phyloP scores from a whole-genome alignment of 1,140 invertebrate genomes.

The Drosophila baimaii region DNA sequence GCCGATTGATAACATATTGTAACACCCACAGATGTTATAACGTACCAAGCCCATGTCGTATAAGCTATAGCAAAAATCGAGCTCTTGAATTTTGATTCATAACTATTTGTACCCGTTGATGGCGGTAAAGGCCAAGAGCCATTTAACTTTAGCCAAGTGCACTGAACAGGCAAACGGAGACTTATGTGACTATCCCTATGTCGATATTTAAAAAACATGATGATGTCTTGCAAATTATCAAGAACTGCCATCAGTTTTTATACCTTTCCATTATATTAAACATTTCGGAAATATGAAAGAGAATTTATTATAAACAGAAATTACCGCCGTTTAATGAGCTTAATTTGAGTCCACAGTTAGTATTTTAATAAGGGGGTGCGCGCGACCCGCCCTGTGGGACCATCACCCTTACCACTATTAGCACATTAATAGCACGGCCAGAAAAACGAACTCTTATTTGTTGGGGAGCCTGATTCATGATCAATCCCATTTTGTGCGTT shows the following conservation, averaged over 20 bases:
- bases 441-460: neutral
- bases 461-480: neutral
- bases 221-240: neutral
- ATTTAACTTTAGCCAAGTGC: conserved; percentile 80
- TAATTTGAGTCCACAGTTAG: conserved; percentile 10
- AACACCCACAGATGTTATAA: conserved; percentile 69
- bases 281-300: conserved; percentile 29
- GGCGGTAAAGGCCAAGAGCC: conserved; percentile 73
- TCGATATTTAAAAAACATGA: conserved; percentile 37
- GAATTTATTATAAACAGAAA: conserved; percentile 41
- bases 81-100: neutral
- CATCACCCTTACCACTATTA: neutral
- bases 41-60: conserved; percentile 72
- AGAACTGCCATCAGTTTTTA: conserved; percentile 24
- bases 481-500: neutral
- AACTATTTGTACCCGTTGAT: neutral
- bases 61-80: conserved; percentile 43
- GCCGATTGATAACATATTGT: conserved; percentile 75
- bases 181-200: conserved; percentile 12
- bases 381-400: neutral
- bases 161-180: conserved; percentile 74
- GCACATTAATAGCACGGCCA: neutral
- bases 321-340: conserved; percentile 28
- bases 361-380: conserved; percentile 18
- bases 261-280: neutral